phyloP scores from a whole-genome alignment of 1,140 invertebrate species.

The Dinoponera quadriceps region DNA sequence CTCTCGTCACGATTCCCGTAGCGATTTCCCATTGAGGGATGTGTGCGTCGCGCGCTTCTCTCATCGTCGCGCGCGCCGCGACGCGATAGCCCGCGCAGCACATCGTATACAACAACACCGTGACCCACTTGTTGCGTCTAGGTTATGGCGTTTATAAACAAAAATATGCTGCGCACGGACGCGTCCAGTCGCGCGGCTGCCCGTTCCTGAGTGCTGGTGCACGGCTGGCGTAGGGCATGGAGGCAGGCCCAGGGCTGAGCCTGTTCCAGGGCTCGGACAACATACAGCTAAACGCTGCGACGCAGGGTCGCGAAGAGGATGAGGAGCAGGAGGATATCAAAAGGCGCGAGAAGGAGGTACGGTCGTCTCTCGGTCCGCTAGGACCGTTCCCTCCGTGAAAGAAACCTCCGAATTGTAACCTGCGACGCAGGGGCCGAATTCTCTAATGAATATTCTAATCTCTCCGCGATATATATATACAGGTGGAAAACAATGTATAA shows the following conservation, averaged over 20 bases:
- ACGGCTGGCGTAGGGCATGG: constrained; percentile 76
- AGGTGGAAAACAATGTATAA: background rate
- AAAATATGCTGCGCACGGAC: constrained; percentile 79
- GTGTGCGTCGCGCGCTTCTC: constrained; percentile 34
- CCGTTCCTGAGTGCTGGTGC: constrained; percentile 18
- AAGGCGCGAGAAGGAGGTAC: constrained; percentile 81
- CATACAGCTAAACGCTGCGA: constrained; percentile 78
- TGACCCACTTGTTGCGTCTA: constrained; percentile 83
- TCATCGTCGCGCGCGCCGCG: constrained; percentile 7
- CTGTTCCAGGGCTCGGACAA: constrained; percentile 81
- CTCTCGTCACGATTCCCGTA: background rate
- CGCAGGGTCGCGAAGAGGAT: constrained; percentile 80
- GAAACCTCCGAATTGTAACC: background rate
- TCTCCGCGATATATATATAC: no score
- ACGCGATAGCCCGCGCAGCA: constrained; percentile 32
- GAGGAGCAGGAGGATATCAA: constrained; percentile 83
- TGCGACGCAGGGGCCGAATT: no score
- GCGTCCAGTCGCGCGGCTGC: constrained; percentile 30
- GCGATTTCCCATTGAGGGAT: background rate
- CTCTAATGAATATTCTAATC: no score
- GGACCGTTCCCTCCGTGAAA: background rate
- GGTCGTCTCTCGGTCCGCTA: background rate
- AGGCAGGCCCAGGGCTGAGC: constrained; percentile 81
- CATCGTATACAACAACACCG: background rate
- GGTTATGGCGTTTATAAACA: constrained; percentile 85